Evolutionary conservation across 2,888 invertebrate species (phyloP), one percentile per base, ranked within the genome.

Genomic region (Drosophila heteroneura): DNA sequence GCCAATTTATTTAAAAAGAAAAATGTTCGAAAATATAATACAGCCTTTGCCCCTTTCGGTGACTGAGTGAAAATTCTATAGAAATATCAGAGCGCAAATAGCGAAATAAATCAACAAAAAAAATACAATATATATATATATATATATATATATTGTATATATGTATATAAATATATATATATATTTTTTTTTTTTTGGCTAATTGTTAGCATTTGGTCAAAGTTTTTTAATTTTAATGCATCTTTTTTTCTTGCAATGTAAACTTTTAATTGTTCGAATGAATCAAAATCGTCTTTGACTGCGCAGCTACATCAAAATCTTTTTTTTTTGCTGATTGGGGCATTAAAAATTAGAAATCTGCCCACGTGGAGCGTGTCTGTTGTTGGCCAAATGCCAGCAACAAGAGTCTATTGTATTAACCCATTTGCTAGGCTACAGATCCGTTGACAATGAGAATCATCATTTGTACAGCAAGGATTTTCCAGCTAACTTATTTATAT

Each of bases 1-100:
- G 58, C 41, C 74, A 72, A 78, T 89, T 86, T 87, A 80, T 83
- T 80, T 82, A 12, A 63, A 82, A 82, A 74, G 63, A 70, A 69
- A 69, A 68, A 60, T 81, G 56, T 61, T 85, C 67, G 69, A 82
- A 87, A 84, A 82, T 76, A 80, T 82, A 75, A 87, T 71, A 59
- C 58, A 73, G 70, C 41, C 39, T 49, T 58, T 58, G 53, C 53
- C 41, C 39, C n/a, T 51, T 28, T 28, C 39, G 26, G n/a, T 26
- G 51, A 47, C 44, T 35, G 19, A 51, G 32, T 30, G 47, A 28
- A 65, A 73, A 39, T 64, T 63, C 59, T 62, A 65, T 41, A 64
- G 64, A 68, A 64, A 58, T 52, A 44, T 59, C 26, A 9, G 57
- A 64, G 60, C 44, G 71, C 70, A 47, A 67, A 67, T 54, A 22